phyloP scores from a whole-genome alignment of 1,140 invertebrate genomes.

The Neotoxoptera formosana region DNA sequence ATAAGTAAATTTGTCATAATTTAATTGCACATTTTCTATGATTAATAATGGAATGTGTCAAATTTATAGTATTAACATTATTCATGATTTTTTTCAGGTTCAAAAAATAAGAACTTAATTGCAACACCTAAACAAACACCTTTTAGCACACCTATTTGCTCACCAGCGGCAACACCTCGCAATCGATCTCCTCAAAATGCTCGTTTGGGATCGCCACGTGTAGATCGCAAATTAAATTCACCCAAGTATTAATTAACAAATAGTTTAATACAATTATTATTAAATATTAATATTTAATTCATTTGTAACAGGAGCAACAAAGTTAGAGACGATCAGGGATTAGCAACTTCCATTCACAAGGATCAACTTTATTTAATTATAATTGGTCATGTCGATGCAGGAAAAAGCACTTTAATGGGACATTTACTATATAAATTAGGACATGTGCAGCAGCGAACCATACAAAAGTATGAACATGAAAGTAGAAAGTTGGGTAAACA shows the following conservation, averaged over 20 bases:
- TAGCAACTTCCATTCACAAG: slow-evolving; percentile 78
- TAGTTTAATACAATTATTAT: not conserved
- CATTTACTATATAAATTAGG: slow-evolving; percentile 90
- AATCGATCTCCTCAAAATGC: slow-evolving; percentile 46
- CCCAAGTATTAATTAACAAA: slow-evolving; percentile 28
- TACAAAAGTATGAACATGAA: slow-evolving; percentile 98
- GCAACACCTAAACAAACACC: slow-evolving; percentile 53
- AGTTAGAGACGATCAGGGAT: slow-evolving; percentile 18
- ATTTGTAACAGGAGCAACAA: slow-evolving; percentile 16
- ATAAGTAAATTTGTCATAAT: no score
- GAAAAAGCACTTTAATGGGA: slow-evolving; percentile 98
- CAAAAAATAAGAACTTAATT: slow-evolving; percentile 48
- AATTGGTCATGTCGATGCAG: slow-evolving; percentile 98
- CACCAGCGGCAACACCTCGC: slow-evolving; percentile 41
- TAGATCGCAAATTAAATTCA: slow-evolving; percentile 61
- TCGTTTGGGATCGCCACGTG: slow-evolving; percentile 43
- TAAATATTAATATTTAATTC: not conserved
- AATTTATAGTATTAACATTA: not conserved
- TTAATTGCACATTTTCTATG: not conserved
- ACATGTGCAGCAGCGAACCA: slow-evolving; percentile 85
- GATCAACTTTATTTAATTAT: slow-evolving; percentile 93
- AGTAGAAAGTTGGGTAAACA: slow-evolving; percentile 98
- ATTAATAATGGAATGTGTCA: not conserved
- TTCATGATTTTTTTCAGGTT: slow-evolving; percentile 9
- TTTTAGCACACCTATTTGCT: slow-evolving; percentile 51